Base-by-base conservation (phyloP, 2,888 invertebrate genomes). In the Eupelmus urozonus region DNA sequence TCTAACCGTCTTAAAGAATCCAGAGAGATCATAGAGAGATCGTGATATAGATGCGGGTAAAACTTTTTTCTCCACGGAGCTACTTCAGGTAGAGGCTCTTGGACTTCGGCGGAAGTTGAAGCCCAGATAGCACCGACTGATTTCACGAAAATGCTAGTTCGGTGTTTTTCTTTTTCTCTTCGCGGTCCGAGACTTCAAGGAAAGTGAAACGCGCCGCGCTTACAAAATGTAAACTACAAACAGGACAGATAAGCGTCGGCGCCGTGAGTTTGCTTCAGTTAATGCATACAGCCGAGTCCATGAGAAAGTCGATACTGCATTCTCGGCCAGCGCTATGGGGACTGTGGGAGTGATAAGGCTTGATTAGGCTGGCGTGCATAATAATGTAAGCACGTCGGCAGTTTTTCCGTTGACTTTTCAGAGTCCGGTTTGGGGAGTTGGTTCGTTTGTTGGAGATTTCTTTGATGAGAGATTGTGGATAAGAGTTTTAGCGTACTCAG, bases 31-130 rank as follows among this genome's bases (percentile, higher is more conserved):
- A 53, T 23, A 25, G 23, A 20, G 9, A 23, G 60, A 45, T 42
- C 42, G 40, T 18, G 16, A 27, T 20, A 40, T 63, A 63, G 25
- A 63, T 63, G 63, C 45, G 63, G 63, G 63, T 18, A 20, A 7
- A 5, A 4, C 23, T 45, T 40, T 20, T n/a, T n/a, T n/a, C n/a
- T n/a, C n/a, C n/a, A n/a, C n/a, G n/a, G n/a, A n/a, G 1, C n/a
- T 63, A 20, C 20, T 40, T 40, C 20, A 18, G 11, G 7, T 42
- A 34, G 34, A 25, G 27, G 18, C 20, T 66, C 34, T 51, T 53
- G 20, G 16, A 27, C 73, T 74, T 74, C 73, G 34, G 3, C 45
- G 73, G 73, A 74, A 74, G 57, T 74, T 55, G 34, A 23, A 62
- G 23, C n/a, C 1, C 7, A 42, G 29, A 27, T 3, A 18, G 29